These are phyloP conservation scores for Procambarus clarkii DNA, from an alignment of 1,140 invertebrate species.

Conservation along the genomic window DNA sequence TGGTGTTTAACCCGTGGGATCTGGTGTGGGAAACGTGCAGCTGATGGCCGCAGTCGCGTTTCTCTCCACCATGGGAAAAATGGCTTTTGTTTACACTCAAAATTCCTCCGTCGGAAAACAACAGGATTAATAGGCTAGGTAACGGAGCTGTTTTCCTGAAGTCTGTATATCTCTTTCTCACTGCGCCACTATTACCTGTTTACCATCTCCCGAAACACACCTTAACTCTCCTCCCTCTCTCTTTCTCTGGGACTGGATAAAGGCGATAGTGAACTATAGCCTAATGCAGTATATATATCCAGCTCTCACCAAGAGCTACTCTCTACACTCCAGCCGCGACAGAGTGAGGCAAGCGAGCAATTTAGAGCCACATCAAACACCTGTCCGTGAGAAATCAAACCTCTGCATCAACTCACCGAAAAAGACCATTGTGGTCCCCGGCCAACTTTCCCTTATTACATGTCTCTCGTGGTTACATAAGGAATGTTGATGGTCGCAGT, in stretches of 20 bases:
- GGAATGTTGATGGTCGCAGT: neutral
- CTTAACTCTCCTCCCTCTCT: neutral
- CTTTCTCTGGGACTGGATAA: neutral
- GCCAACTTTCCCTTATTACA: neutral
- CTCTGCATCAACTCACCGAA: neutral
- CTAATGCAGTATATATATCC: no score
- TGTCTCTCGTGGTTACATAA: neutral
- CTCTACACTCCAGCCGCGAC: neutral
- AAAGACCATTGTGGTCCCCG: neutral
- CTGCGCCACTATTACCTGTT: no score
- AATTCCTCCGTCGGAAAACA: neutral
- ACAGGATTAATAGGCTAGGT: neutral
- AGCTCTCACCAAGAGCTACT: neutral
- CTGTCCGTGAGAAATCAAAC: neutral
- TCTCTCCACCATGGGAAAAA: neutral
- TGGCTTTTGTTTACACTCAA: neutral
- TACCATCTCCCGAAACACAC: no score
- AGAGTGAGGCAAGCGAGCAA: neutral
- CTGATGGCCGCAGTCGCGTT: neutral
- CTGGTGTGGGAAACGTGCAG: neutral
- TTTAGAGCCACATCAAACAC: neutral
- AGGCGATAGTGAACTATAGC: no score
- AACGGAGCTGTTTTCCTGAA: no score
- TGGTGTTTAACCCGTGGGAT: neutral
- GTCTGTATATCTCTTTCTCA: no score